Evolutionary conservation across 2,113 vertebrate genomes (phyloP).

Genomic region (Mobula hypostoma): DNA sequence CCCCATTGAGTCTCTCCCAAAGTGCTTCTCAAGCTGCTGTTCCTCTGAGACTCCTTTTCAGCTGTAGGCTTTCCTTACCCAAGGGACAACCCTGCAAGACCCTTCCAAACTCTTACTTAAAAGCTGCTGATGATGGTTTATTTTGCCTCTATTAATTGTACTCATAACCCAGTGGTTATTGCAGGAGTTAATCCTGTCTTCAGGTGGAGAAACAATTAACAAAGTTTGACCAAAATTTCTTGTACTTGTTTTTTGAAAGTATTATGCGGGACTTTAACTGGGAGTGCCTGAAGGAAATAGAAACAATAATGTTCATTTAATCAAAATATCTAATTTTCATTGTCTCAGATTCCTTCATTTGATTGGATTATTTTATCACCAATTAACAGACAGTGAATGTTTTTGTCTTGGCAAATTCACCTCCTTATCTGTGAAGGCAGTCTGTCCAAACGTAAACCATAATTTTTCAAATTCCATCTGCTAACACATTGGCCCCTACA

Average conservation of each 20-base stretch:
- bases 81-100: background rate
- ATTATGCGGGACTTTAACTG: background rate
- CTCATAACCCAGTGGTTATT: background rate
- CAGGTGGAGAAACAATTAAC: background rate
- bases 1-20: background rate
- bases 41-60: background rate
- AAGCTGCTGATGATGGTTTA: background rate
- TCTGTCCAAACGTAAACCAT: background rate
- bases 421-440: background rate
- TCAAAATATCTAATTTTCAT: background rate
- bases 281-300: background rate
- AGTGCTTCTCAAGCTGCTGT: background rate
- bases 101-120: background rate
- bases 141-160: background rate
- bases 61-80: background rate
- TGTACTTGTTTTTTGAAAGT: background rate
- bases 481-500: background rate
- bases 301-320: background rate
- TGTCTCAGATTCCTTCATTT: background rate
- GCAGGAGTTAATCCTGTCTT: background rate
- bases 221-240: background rate
- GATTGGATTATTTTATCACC: background rate
- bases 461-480: background rate
- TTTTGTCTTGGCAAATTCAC: background rate
- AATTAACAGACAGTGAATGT: background rate